Evolutionary conservation across 2,113 vertebrate genomes (phyloP).

Genomic region (Lutjanus erythropterus): DNA sequence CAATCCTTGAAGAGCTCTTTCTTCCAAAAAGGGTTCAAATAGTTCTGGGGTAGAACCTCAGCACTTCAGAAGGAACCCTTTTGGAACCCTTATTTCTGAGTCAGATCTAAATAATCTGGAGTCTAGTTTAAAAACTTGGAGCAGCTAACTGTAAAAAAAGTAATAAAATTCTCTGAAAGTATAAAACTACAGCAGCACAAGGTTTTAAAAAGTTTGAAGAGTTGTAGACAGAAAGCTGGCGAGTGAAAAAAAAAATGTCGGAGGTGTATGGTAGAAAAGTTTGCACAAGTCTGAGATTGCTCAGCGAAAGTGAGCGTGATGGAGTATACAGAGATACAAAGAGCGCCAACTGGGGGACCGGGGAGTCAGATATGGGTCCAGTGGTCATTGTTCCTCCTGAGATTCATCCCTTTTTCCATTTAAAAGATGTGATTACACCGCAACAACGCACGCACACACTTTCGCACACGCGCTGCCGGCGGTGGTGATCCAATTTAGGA

Average conservation of each 20-base stretch:
- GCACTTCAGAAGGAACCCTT: too few relatives aligned
- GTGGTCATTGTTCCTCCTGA: slow-evolving; percentile 72
- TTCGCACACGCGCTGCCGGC: slow-evolving; percentile 47
- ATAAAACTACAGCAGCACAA: neutral
- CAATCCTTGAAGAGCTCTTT: too few relatives aligned
- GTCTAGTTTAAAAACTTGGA: too few relatives aligned
- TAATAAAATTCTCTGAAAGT: too few relatives aligned
- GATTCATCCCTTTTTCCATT: slow-evolving; percentile 74
- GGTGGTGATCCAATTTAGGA: slow-evolving; percentile 73
- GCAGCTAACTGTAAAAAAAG: neutral
- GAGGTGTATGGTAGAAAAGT: slow-evolving; percentile 36
- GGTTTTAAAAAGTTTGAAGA: slow-evolving; percentile 19
- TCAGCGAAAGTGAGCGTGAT: slow-evolving; percentile 54
- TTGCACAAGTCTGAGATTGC: slow-evolving; percentile 36
- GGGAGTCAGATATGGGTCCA: slow-evolving; percentile 60
- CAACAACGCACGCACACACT: slow-evolving; percentile 53
- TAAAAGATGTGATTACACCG: slow-evolving; percentile 79
- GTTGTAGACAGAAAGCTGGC: slow-evolving; percentile 24
- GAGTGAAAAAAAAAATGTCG: neutral
- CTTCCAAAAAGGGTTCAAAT: too few relatives aligned
- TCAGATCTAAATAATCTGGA: too few relatives aligned
- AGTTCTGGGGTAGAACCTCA: too few relatives aligned
- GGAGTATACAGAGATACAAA: slow-evolving; percentile 52
- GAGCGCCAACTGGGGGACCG: slow-evolving; percentile 12
- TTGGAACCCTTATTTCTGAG: too few relatives aligned